Percentiles rank a stretch among this genome's conserved stretches.
These are phyloP conservation scores for Plectrocnemia conspersa DNA, from an alignment of 1,140 invertebrate genomes.

Conservation along the genomic window DNA sequence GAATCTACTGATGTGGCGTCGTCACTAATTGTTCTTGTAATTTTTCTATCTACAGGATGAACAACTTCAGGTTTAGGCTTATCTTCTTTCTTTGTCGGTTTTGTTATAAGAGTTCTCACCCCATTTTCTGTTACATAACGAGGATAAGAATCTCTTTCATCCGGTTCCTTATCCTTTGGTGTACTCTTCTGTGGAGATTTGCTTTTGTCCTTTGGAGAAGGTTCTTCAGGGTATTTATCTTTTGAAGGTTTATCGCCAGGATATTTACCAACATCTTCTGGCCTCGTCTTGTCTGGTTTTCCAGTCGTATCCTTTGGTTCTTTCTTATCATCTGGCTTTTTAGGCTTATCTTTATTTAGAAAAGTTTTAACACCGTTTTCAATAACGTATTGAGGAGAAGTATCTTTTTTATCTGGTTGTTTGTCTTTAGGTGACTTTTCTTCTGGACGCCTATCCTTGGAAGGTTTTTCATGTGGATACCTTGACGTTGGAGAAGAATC, in stretches of 20 bases:
- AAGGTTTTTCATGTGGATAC: no score
- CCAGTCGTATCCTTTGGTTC: neutral
- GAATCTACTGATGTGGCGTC: slow-evolving; percentile 16
- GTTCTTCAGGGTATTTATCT: slow-evolving; percentile 1
- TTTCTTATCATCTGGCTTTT: slow-evolving; percentile 3
- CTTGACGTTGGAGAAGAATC: no score
- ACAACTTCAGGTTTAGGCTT: slow-evolving; percentile 9
- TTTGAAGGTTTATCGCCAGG: slow-evolving; percentile 11
- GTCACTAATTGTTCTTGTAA: slow-evolving; percentile 11
- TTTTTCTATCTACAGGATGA: neutral
- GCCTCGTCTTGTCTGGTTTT: slow-evolving; percentile 1
- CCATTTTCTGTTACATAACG: slow-evolving; percentile 30
- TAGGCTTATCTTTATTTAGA: slow-evolving; percentile 8
- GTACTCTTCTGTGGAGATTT: neutral
- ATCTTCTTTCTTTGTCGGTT: slow-evolving; percentile 8
- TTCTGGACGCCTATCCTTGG: no score
- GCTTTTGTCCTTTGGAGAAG: slow-evolving; percentile 4
- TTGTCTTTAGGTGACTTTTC: no score
- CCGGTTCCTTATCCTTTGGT: slow-evolving; percentile 9
- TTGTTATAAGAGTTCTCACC: slow-evolving; percentile 12
- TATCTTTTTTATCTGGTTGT: no score
- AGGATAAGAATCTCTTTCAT: slow-evolving; percentile 1
- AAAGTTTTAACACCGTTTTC: slow-evolving; percentile 31
- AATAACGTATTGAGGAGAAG: slow-evolving; percentile 27
- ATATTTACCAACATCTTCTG: neutral